Evolutionary conservation across 2,888 invertebrate species (phyloP).

Genomic region (Aleiodes alternator): DNA sequence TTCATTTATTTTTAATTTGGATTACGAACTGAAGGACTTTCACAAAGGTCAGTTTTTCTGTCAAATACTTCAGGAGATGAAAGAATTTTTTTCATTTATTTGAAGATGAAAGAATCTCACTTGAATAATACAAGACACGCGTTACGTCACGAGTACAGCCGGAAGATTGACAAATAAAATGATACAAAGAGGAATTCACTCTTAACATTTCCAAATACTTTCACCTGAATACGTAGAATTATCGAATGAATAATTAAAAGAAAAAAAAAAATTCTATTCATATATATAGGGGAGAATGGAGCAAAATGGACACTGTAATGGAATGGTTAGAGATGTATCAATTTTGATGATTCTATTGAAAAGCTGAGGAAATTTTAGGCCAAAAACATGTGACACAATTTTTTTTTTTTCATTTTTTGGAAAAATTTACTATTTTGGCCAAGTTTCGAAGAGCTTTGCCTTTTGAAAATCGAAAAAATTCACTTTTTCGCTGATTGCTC

Average conservation of each 20-base stretch:
- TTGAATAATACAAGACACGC: neutral
- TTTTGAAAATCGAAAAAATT: too few species aligned
- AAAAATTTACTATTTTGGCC: too few species aligned
- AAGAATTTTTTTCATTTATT: too few species aligned
- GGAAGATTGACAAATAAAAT: neutral
- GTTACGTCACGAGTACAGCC: neutral
- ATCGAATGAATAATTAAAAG: neutral
- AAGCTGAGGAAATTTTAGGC: too few species aligned
- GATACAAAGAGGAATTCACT: constrained; percentile 12
- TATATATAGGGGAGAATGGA: too few species aligned
- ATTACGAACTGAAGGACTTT: neutral
- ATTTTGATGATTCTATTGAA: too few species aligned
- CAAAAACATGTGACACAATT: too few species aligned
- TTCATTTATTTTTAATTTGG: neutral
- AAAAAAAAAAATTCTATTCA: neutral
- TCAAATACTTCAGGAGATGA: neutral
- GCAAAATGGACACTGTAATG: too few species aligned
- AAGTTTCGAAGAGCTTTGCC: too few species aligned
- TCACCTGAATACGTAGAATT: neutral
- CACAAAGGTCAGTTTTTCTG: constrained; percentile 12
- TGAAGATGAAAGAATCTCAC: constrained; percentile 4
- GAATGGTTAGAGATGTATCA: too few species aligned
- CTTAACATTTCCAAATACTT: constrained; percentile 23
- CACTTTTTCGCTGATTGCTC: too few species aligned
- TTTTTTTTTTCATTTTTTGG: too few species aligned